phyloP scores from a whole-genome alignment of 2,113 vertebrate genomes.

The Fulica atra region DNA sequence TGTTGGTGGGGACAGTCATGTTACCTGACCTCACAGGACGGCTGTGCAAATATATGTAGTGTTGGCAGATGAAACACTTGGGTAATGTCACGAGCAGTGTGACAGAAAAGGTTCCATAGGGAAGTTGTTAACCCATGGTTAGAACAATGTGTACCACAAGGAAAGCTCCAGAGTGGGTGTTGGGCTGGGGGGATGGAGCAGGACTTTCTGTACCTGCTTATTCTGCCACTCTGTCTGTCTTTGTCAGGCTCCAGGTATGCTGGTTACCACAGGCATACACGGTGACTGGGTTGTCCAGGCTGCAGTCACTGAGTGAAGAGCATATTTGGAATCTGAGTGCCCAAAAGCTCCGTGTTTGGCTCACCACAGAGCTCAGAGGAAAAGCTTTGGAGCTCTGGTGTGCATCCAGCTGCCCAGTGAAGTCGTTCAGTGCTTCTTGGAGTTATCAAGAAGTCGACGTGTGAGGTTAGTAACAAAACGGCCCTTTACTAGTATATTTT shows the following conservation, averaged over 20 bases:
- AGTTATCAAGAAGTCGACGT: neutral
- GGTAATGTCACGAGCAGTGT: fast-evolving
- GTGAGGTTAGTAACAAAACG: neutral
- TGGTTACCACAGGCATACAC: fast-evolving
- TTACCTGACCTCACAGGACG: fast-evolving
- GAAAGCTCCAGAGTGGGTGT: neutral
- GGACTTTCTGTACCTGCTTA: neutral
- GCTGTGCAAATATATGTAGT: neutral
- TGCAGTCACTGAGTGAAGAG: neutral
- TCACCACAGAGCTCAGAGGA: fast-evolving
- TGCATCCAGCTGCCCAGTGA: neutral
- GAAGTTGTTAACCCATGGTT: neutral
- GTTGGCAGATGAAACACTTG: fast-evolving
- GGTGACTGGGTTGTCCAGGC: neutral
- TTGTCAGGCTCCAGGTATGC: neutral
- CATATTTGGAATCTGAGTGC: neutral
- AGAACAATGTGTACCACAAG: fast-evolving
- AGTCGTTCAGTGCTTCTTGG: neutral
- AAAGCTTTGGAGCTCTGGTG: neutral
- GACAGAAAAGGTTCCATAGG: fast-evolving
- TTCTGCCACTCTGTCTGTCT: neutral
- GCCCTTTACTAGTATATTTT: neutral
- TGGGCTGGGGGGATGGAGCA: neutral
- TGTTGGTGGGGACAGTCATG: neutral
- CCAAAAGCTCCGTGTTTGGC: neutral